Base-by-base conservation (phyloP, 2,888 invertebrate genomes). In the Chrysolina oricalcia region DNA sequence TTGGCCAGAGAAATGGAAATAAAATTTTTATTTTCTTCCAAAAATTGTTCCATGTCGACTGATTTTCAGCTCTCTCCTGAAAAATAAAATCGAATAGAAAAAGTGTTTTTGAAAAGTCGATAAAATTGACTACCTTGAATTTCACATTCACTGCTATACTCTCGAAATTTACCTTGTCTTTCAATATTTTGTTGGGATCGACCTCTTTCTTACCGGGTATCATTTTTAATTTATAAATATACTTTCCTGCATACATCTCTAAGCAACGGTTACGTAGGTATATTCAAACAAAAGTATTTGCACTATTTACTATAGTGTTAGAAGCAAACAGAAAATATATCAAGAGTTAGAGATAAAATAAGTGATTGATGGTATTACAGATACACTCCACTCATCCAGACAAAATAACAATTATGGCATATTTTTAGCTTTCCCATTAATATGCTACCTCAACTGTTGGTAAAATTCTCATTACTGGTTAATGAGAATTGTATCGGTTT, bases 1-100 rank as follows among this genome's bases (percentile, higher is more conserved):
- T 94, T 0, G 99, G 99, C 99, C 99, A 99, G 43, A 99, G 90
- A 90, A 97, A 98, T 0, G 98, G 98, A 78, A 94, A 90, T 59
- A 99, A 91, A 5, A 93, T 93, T 83, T 92, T 92, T 13, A 96
- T 87, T 88, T 98, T 98, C 83, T 92, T 91, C 91, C 93, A 94
- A 4, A 93, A 92, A 89, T 95, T 95, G 73, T 91, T 91, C 91
- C 96, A 97, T 48, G 96, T 94, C 9, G 96, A 96, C 73, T 90
- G 90, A 83, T 91, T 92, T 9, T 92, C 92, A 82, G 90, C 89
- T 73, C 87, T 86, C 21, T 82, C 82, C 90, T 90, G 77, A 21
- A 80, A 78, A 17, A 48, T 69, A 27, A 27, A 27, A 48, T 46
- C 62, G 41, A 68, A 76, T 35, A 72, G 66, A 35, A 35, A 35